phyloP scores from a whole-genome alignment of 2,888 invertebrate genomes.

The Gonocerus acuteangulatus region DNA sequence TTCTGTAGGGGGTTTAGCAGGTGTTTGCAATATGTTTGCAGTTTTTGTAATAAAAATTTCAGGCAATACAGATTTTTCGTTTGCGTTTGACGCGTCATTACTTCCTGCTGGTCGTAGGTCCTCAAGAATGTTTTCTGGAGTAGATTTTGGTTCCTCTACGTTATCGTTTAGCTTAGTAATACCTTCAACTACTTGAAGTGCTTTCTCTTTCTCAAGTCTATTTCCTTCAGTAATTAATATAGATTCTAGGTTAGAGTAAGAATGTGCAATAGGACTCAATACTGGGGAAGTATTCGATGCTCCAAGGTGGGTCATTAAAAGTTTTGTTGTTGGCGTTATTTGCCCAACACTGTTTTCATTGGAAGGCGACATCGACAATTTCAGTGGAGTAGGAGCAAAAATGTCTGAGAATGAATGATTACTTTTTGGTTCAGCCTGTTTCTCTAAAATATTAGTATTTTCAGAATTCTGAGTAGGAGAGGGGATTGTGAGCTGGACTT shows the following conservation, averaged over 20 bases:
- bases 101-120: background rate
- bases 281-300: background rate
- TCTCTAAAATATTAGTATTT: no score
- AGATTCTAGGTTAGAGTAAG: constrained; percentile 3
- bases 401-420: background rate
- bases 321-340: constrained; percentile 15
- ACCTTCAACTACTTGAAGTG: background rate
- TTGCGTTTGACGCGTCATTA: background rate
- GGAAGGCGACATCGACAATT: constrained; percentile 2
- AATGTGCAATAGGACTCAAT: constrained; percentile 10
- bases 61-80: no score
- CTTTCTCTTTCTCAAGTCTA: constrained; percentile 27
- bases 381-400: constrained; percentile 5
- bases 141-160: background rate
- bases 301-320: constrained; percentile 6
- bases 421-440: no score
- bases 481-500: background rate
- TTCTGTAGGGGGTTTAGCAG: constrained; percentile 24
- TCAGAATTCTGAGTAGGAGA: no score
- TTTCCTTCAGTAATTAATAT: constrained; percentile 28
- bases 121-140: background rate
- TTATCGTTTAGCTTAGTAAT: background rate
- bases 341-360: constrained; percentile 10
- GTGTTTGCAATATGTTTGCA: constrained; percentile 23
- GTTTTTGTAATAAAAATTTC: no score